Evolutionary conservation across 2,888 invertebrate species (phyloP), one percentile per base, ranked within the genome.

Genomic region (Idaea biselata): DNA sequence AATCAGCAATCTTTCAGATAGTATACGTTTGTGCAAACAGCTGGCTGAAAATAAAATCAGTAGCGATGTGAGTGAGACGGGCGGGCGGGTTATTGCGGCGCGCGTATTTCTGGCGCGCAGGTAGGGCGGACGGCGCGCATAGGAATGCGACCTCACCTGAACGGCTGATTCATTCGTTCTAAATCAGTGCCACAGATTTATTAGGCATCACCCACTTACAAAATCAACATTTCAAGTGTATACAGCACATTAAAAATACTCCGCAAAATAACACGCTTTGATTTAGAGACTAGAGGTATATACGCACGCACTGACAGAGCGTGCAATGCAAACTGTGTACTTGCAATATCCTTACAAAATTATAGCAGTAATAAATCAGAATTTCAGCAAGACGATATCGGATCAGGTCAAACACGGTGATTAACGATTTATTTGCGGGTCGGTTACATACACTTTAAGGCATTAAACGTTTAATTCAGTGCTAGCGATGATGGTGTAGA

Each of bases 81-180:
- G 76, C 76, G 80, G 75, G 79, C 82, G 83, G 80, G 78, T 77
- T 77, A 75, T 77, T 79, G 83, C 16, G 83, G 87, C 84, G 79
- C 76, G 85, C 83, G 84, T 92, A 91, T 92, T 92, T 91, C 81
- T 83, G 87, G 90, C 87, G 84, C 82, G 86, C 91, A 91, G 91
- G 91, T 91, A 90, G 84, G 81, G 82, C 85, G 82, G 85, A 65
- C 79, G 75, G 44, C 71, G 78, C 79, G 84, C 83, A 77, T 69
- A 80, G 91, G 91, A 90, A 92, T 92, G 83, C 89, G 92, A 88
- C 88, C 91, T 91, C 91, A 92, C 92, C 91, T 92, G 91, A 84
- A 65, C 79, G 80, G 81, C 87, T 91, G 91, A 91, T 86, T 91
- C 91, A 91, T 86, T 80, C 83, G 81, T 69, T 81, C 91, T 91